Base-by-base conservation (phyloP, 2,797 vertebrate species). In the Arremon brunneinucha region DNA sequence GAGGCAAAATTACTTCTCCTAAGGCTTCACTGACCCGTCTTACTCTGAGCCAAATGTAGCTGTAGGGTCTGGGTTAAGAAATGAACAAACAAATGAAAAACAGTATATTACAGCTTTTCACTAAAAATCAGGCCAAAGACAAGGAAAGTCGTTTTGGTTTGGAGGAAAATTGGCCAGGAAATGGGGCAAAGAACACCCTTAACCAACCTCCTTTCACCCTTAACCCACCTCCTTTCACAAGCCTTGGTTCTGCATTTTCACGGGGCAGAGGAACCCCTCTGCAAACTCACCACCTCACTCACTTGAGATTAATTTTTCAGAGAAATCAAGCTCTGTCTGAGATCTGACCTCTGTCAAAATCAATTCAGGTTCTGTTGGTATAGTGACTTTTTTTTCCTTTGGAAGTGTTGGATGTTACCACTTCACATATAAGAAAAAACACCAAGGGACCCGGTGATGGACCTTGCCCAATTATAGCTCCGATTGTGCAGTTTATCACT, bases 21-120 rank as follows among this genome's bases (percentile, higher is more conserved):
- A 75, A 69, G 22, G 34, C 30, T 87, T 81, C 76, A 21, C 24
- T 39, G n/a, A n/a, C 20, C 11, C 17, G 21, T 75, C 69, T 62
- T 83, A 62, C 27, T n/a, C 24, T 17, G 4, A 1, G 0, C 24
- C 20, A 70, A 41, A 67, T 59, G 14, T 12, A 64, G 59, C 17
- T 69, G 4, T 30, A 27, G 9, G 18, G 30, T 68, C 50, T 59
- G 55, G 15, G 39, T 76, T 46, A 24, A 83, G 92, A 65, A 96
- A 83, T 26, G 43, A 86, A 72, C 47, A 79, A 69, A 65, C 44
- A 87, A 69, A 78, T 8, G 20, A 52, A 86, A 75, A 91, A 9
- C 32, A 84, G 56, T 22, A 79, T 90, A 87, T 17, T 69, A 44
- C 46, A 91, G 39, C 24, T 91, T 95, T 93, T 72, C 44, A 67